Evolutionary conservation across 2,888 invertebrate genomes (phyloP).

Genomic region (Leptinotarsa juncta): DNA sequence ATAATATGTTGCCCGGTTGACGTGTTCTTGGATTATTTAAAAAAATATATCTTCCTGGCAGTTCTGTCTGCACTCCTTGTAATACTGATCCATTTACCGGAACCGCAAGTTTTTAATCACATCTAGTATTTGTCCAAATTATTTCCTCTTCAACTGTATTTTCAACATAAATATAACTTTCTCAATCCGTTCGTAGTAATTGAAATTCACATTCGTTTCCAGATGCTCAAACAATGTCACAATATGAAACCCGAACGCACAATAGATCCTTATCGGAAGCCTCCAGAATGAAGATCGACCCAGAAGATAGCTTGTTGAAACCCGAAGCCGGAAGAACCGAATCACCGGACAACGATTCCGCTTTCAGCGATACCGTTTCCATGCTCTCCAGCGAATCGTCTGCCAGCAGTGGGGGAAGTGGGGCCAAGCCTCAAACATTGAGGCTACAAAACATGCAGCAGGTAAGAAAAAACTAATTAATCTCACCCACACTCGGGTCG

Average conservation of each 20-base stretch:
- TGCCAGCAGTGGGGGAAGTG: slow-evolving; percentile 87
- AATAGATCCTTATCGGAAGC: slow-evolving; percentile 66
- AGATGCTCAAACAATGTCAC: slow-evolving; percentile 61
- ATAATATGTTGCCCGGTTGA: too few species aligned
- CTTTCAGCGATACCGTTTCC: slow-evolving; percentile 96
- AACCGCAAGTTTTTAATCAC: too few species aligned
- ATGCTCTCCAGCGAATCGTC: slow-evolving; percentile 94
- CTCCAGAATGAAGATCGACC: slow-evolving; percentile 61
- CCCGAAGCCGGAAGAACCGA: slow-evolving; percentile 76
- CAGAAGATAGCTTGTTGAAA: slow-evolving; percentile 60
- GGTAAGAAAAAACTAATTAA: slow-evolving; percentile 33
- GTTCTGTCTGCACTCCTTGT: too few species aligned
- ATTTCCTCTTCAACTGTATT: too few species aligned
- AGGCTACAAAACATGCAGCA: slow-evolving; percentile 57
- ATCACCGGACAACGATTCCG: slow-evolving; percentile 97
- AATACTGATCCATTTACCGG: too few species aligned
- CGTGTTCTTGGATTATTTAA: too few species aligned
- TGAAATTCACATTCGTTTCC: slow-evolving; percentile 36
- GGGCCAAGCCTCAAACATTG: slow-evolving; percentile 67
- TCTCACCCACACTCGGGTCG: neutral
- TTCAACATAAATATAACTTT: too few species aligned
- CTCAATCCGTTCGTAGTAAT: too few species aligned
- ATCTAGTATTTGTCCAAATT: too few species aligned
- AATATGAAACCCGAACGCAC: slow-evolving; percentile 63
- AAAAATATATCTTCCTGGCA: too few species aligned